Percentiles rank a stretch among this genome's conserved stretches.
phyloP scores from a whole-genome alignment of 2,888 invertebrate species.

The Hydropsyche betteni region DNA sequence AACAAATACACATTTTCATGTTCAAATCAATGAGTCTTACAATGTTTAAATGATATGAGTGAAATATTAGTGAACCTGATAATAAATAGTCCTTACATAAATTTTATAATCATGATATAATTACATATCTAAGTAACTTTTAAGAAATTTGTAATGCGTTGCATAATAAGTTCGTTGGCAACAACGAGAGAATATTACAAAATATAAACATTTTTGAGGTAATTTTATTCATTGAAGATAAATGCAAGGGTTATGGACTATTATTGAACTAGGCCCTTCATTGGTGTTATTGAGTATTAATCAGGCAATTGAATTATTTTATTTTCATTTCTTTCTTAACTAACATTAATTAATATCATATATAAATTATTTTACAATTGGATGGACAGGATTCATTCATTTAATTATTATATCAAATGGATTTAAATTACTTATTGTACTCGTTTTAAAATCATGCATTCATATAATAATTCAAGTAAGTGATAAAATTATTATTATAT shows the following conservation, averaged over 20 bases:
- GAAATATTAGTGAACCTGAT: no score
- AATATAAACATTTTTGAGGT: slow-evolving; percentile 28
- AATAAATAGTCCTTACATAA: no score
- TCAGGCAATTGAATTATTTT: slow-evolving; percentile 40
- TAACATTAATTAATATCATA: slow-evolving; percentile 23
- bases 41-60: no score
- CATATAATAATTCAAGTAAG: no score
- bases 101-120: no score
- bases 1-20: no score
- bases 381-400: slow-evolving; percentile 48
- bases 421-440: slow-evolving; percentile 36
- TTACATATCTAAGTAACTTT: no score
- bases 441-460: slow-evolving; percentile 17
- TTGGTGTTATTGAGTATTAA: slow-evolving; percentile 49
- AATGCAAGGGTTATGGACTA: slow-evolving; percentile 16
- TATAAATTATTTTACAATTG: slow-evolving; percentile 45
- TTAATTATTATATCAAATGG: slow-evolving; percentile 22
- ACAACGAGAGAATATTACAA: slow-evolving; percentile 28
- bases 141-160: background rate
- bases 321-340: slow-evolving; percentile 27
- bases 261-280: slow-evolving; percentile 34
- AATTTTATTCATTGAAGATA: slow-evolving; percentile 26
- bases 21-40: no score
- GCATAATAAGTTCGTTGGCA: background rate
- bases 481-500: no score